Base-by-base conservation (phyloP, 2,113 vertebrate species). In the Callithrix jacchus region DNA sequence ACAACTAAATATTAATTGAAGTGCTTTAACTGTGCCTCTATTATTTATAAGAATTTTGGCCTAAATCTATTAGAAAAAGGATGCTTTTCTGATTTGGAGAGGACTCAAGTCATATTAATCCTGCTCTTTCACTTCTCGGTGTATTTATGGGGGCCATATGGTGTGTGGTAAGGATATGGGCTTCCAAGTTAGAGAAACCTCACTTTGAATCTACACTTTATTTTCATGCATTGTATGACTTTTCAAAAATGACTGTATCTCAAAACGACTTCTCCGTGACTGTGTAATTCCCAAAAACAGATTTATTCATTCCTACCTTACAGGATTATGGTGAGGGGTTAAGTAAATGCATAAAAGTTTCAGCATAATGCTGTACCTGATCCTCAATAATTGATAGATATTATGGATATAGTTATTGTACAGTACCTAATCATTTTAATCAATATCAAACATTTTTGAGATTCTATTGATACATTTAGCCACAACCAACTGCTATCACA, bases 11-110 rank as follows among this genome's bases (percentile, higher is more conserved):
- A n/a, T 80, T 27, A 89, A 80, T 66, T 85, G 25, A 74, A 8
- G 27, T 85, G 25, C 4, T 76, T 95, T 91, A 52, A 88, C 3
- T 58, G 27, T 64, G 23, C 80, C 12, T 88, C 8, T 80, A 5
- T 81, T 87, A 64, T 92, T 93, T 87, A 76, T 30, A 85, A 80
- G 52, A 93, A 74, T n/a, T 64, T 58, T 85, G 71, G 17, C 1
- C 37, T 18, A 76, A 25, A 25, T 85, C 30, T 91, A 12, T 64
- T 89, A 61, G 14, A 66, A 47, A 52, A 74, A 76, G 7, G 23
- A 30, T 91, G 47, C 37, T 85, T 88, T 35, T 84, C 71, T 84
- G 40, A 91, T 58, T 91, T 86, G 79, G 47, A 89, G 45, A 93
- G 61, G 56, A n/a, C 76, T 82, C n/a, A 71, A 92, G 18, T 81